phyloP scores from a whole-genome alignment of 2,797 vertebrate genomes.

The Diplodus puntazzo region DNA sequence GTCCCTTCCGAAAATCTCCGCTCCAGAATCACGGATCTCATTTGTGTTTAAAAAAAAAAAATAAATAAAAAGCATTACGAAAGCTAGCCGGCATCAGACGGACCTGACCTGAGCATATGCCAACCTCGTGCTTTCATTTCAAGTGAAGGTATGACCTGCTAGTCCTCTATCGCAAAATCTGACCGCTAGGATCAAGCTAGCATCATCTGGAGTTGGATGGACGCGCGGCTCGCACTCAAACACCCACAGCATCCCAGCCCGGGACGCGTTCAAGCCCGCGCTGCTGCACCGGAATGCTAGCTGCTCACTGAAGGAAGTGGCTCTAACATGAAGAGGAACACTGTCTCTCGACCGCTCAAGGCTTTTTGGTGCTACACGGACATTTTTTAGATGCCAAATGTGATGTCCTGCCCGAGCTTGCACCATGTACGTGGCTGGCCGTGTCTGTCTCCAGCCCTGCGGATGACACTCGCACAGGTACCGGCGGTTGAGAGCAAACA shows the following conservation, averaged over 20 bases:
- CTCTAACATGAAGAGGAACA: constrained; percentile 54
- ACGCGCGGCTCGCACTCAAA: constrained; percentile 23
- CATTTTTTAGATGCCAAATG: constrained; percentile 60
- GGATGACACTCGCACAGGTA: constrained; percentile 77
- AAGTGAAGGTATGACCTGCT: constrained; percentile 20
- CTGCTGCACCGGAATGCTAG: constrained; percentile 64
- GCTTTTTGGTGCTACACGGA: constrained; percentile 32
- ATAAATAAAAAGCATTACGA: background rate
- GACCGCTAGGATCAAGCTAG: constrained; percentile 69
- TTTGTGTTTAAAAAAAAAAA: background rate
- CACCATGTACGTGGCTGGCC: constrained; percentile 75
- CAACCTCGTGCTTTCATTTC: background rate
- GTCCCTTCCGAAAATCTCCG: constrained; percentile 53
- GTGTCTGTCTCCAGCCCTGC: constrained; percentile 76
- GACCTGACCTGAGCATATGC: background rate
- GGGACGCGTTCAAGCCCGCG: constrained; percentile 28
- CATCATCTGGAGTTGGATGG: constrained; percentile 70
- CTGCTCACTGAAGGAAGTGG: constrained; percentile 39
- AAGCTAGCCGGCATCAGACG: constrained; percentile 6
- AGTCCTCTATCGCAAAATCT: constrained; percentile 39
- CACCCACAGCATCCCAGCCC: constrained; percentile 58
- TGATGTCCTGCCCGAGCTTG: constrained; percentile 60
- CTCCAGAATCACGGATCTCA: constrained; percentile 48
- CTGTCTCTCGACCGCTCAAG: constrained; percentile 3
- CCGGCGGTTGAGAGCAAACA: constrained; percentile 62